phyloP scores from a whole-genome alignment of 2,797 vertebrate genomes.

The Characodon lateralis region DNA sequence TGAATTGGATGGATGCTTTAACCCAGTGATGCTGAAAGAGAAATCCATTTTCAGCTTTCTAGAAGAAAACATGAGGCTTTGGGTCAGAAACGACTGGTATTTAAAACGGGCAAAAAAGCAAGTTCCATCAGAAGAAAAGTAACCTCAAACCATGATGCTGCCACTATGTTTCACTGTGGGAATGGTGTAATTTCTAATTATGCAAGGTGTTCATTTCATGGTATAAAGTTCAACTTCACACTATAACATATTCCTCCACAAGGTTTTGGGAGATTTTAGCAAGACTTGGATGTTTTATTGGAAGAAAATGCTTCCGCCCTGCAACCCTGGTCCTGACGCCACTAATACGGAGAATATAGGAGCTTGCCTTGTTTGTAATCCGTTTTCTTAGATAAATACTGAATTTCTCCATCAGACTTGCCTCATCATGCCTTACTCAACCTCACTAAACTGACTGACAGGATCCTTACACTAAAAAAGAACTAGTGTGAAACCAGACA shows the following conservation, averaged over 20 bases:
- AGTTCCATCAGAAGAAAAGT: background rate
- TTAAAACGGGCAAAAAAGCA: background rate
- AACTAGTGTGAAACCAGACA: background rate
- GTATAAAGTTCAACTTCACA: background rate
- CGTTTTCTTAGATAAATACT: background rate
- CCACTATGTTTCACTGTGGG: background rate
- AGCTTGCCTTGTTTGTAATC: background rate
- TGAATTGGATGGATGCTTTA: no score
- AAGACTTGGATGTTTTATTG: no score
- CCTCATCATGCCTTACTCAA: background rate
- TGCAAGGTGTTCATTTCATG: background rate
- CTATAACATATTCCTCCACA: background rate
- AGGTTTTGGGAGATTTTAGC: background rate
- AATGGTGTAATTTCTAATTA: background rate
- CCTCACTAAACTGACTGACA: background rate
- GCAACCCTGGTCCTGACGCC: no score
- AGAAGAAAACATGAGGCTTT: background rate
- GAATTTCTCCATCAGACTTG: background rate
- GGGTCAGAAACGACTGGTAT: background rate
- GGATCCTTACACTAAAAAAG: background rate
- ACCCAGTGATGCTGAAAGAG: background rate
- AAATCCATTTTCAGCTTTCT: background rate
- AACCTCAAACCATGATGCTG: background rate
- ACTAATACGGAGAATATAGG: background rate
- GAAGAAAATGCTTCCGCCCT: no score